These are phyloP conservation scores for Scaptomyza polygonia DNA, from an alignment of 2,888 invertebrate genomes.

Conservation along the genomic window DNA sequence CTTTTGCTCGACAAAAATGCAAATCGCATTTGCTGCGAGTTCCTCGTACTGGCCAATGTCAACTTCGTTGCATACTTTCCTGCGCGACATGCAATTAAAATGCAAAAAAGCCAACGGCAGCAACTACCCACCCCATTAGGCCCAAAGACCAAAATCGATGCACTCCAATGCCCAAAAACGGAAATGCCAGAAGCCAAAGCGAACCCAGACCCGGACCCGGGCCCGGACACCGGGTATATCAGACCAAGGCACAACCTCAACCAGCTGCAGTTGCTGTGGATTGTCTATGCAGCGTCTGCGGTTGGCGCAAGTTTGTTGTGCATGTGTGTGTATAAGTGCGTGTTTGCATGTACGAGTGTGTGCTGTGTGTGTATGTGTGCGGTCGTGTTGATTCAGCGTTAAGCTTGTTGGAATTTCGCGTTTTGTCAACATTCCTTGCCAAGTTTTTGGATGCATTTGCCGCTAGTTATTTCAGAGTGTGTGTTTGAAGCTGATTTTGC, in stretches of 20 bases:
- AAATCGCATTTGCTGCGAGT: conserved; percentile 67
- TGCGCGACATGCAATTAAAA: conserved; percentile 78
- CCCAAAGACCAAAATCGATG: conserved; percentile 76
- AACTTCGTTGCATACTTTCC: conserved; percentile 73
- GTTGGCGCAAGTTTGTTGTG: conserved; percentile 64
- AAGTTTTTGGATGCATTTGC: conserved; percentile 65
- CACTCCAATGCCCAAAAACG: conserved; percentile 63
- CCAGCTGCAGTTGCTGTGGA: conserved; percentile 45
- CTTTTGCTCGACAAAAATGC: conserved; percentile 71
- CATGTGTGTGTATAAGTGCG: conserved; percentile 9
- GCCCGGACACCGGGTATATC: too few species aligned
- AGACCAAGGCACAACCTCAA: conserved; percentile 28
- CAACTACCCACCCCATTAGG: conserved; percentile 26
- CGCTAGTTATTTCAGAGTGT: conserved; percentile 50
- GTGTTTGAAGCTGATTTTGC: conserved; percentile 56
- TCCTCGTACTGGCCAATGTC: conserved; percentile 27
- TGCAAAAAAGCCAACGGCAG: conserved; percentile 72
- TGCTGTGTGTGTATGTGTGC: conserved; percentile 26
- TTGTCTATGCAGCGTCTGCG: conserved; percentile 73
- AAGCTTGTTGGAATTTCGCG: conserved; percentile 77
- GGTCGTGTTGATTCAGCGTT: conserved; percentile 70
- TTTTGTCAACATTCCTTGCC: conserved; percentile 75
- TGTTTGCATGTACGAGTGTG: not conserved
- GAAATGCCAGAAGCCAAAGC: conserved; percentile 39
- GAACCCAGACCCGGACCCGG: conserved; percentile 1